Evolutionary conservation across 2,797 vertebrate genomes (phyloP).

Genomic region (Enteromius argenteus): DNA sequence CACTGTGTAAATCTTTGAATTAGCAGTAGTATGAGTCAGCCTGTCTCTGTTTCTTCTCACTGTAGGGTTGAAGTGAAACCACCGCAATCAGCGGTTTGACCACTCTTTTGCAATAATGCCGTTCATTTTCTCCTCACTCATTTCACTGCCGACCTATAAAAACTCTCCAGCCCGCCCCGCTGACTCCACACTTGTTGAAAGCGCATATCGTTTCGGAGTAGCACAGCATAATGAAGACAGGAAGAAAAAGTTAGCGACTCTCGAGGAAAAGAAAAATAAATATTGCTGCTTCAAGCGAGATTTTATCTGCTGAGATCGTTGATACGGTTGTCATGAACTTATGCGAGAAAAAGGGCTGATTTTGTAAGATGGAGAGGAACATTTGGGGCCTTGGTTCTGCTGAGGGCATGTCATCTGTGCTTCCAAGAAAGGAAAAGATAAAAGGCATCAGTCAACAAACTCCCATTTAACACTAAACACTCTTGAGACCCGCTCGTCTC

Average conservation of each 20-base stretch:
- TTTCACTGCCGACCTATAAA: constrained; percentile 69
- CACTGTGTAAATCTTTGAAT: constrained; percentile 36
- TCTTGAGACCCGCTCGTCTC: constrained; percentile 40
- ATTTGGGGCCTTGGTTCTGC: background rate
- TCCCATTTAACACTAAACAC: constrained; percentile 73
- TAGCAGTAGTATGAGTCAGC: constrained; percentile 43
- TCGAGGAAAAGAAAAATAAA: constrained; percentile 59
- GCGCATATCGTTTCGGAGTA: constrained; percentile 53
- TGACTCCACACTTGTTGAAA: constrained; percentile 64
- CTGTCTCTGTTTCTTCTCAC: constrained; percentile 37
- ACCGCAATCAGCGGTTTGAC: constrained; percentile 66
- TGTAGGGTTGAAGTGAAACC: constrained; percentile 72
- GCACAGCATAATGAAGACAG: constrained; percentile 47
- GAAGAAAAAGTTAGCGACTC: constrained; percentile 69
- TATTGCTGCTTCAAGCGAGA: constrained; percentile 55
- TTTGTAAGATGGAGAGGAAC: constrained; percentile 35
- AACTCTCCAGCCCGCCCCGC: constrained; percentile 69
- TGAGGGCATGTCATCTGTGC: constrained; percentile 47
- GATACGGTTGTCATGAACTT: constrained; percentile 39
- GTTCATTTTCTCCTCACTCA: constrained; percentile 64
- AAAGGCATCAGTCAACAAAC: constrained; percentile 66
- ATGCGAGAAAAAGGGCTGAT: constrained; percentile 12
- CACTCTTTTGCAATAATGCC: constrained; percentile 70
- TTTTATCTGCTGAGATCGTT: constrained; percentile 45
- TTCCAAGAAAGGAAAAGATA: constrained; percentile 68